phyloP scores from a whole-genome alignment of 2,888 invertebrate species.

The Cephus spinipes region DNA sequence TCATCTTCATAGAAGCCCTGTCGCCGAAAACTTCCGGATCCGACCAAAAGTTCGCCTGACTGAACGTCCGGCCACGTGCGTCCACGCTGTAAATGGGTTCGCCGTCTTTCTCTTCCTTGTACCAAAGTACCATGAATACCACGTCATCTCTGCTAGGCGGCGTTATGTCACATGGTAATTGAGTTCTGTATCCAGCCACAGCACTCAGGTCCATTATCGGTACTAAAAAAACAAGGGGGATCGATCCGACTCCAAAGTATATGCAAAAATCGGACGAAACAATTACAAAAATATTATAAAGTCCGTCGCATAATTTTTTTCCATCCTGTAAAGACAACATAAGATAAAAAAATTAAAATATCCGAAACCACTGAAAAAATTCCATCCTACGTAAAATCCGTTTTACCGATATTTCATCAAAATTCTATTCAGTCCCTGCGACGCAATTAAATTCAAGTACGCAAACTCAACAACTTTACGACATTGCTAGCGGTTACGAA shows the following conservation, averaged over 20 bases:
- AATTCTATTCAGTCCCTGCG: not conserved
- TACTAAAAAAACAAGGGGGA: conserved; percentile 61
- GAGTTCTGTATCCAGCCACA: conserved; percentile 84
- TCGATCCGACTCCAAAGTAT: not conserved
- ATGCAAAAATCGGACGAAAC: not conserved
- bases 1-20: conserved; percentile 69
- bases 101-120: conserved; percentile 80
- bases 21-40: conserved; percentile 64
- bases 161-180: conserved; percentile 87
- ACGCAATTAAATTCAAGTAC: not conserved
- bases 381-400: not conserved
- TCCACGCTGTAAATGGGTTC: conserved; percentile 86
- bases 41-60: conserved; percentile 67
- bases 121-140: conserved; percentile 93
- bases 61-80: conserved; percentile 64
- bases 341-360: not conserved
- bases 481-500: not conserved
- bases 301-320: no score
- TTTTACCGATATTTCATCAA: not conserved
- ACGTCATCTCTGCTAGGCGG: conserved; percentile 82
- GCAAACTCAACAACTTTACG: not conserved
- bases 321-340: no score
- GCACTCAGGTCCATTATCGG: conserved; percentile 80
- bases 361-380: not conserved
- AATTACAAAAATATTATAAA: not conserved